Evolutionary conservation across 1,140 invertebrate species (phyloP).

Genomic region (Bombus waltoni): DNA sequence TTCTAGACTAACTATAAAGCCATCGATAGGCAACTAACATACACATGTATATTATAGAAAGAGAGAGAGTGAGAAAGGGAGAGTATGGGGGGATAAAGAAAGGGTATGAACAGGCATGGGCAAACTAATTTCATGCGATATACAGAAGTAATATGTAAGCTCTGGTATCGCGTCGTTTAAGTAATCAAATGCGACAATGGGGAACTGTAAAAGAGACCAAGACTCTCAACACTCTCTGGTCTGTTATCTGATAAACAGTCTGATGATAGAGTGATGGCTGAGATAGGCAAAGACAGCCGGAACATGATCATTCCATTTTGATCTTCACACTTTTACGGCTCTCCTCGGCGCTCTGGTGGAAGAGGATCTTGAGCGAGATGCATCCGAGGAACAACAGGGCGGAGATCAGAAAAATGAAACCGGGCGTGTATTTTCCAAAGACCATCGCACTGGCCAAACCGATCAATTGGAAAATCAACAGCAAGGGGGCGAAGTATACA

Average conservation of each 20-base stretch:
- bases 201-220: not conserved
- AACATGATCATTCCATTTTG: constrained; percentile 62
- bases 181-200: not conserved
- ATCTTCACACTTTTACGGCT: constrained; percentile 52
- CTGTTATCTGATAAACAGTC: constrained; percentile 18
- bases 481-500: constrained; percentile 75
- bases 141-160: constrained; percentile 10
- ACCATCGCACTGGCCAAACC: constrained; percentile 71
- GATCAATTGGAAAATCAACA: constrained; percentile 72
- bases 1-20: constrained; percentile 1
- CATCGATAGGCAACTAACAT: not conserved
- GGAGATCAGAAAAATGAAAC: constrained; percentile 77
- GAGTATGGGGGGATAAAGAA: not conserved
- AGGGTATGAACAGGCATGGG: not conserved
- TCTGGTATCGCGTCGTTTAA: constrained; percentile 1
- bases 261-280: not conserved
- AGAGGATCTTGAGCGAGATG: constrained; percentile 76
- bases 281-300: no score
- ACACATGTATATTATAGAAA: not conserved
- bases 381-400: constrained; percentile 74
- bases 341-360: constrained; percentile 61
- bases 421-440: constrained; percentile 76
- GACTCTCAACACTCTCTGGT: constrained; percentile 14
- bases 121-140: not conserved
- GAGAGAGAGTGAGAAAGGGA: not conserved